Evolutionary conservation across 2,797 vertebrate genomes (phyloP).

Genomic region (Gymnocypris eckloni): DNA sequence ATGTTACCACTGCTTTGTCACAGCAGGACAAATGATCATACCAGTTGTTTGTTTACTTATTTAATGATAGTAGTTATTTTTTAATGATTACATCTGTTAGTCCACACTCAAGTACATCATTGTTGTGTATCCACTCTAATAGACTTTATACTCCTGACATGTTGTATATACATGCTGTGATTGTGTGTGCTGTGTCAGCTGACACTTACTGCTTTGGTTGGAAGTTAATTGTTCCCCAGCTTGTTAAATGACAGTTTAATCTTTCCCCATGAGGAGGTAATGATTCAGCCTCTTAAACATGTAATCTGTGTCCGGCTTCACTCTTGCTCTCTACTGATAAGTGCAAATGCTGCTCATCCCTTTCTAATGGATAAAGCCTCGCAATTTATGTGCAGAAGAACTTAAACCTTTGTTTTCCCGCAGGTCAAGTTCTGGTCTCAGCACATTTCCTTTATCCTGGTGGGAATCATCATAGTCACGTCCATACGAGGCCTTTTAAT

Average conservation of each 20-base stretch:
- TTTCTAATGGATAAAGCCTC: constrained; percentile 34
- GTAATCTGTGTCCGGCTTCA: constrained; percentile 36
- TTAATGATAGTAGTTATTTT: neutral
- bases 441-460: constrained; percentile 97
- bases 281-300: constrained; percentile 39
- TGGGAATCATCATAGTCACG: constrained; percentile 98
- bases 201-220: constrained; percentile 63
- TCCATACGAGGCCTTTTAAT: constrained; percentile 97
- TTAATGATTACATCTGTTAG: neutral
- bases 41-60: neutral
- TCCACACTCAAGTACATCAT: neutral
- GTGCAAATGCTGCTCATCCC: constrained; percentile 17
- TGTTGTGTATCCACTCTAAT: neutral
- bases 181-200: constrained; percentile 43
- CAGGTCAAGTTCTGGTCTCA: constrained; percentile 99
- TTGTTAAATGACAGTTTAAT: constrained; percentile 49
- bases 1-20: neutral
- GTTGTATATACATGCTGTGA: neutral
- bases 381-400: constrained; percentile 3
- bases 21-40: neutral
- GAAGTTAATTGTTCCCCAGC: constrained; percentile 50
- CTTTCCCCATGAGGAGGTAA: constrained; percentile 22
- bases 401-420: constrained; percentile 50
- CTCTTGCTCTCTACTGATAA: constrained; percentile 17
- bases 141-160: constrained; percentile 35